Conservation (phyloP, 2,113 vertebrate genomes). For the Cyprinodon variegatus region DNA sequence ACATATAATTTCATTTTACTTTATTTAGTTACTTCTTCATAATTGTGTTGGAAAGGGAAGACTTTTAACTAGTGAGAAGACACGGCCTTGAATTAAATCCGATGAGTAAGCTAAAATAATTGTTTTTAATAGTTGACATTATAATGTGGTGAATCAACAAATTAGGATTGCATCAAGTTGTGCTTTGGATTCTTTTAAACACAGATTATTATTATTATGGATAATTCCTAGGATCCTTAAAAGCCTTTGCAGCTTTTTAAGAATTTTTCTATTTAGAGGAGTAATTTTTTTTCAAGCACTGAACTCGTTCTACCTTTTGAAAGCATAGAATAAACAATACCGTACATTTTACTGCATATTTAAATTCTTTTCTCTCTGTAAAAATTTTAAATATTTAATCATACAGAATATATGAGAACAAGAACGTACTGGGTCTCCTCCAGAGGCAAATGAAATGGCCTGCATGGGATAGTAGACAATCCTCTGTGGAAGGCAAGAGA, state of each 20-base stretch:
- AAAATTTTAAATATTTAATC: conserved; percentile 5
- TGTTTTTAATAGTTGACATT: not conserved
- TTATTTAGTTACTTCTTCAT: not conserved
- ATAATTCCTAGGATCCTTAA: no score
- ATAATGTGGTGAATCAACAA: not conserved
- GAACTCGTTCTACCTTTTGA: conserved; percentile 8
- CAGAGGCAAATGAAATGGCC: conserved; percentile 94
- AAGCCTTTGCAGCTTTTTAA: not conserved
- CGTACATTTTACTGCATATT: not conserved
- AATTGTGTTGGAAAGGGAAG: not conserved
- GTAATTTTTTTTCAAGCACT: not conserved
- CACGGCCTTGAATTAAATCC: not conserved
- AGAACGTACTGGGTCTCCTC: conserved; percentile 91
- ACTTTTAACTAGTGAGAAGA: not conserved
- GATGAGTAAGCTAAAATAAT: not conserved
- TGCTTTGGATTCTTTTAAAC: not conserved
- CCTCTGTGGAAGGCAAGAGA: conserved; percentile 80
- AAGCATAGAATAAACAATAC: conserved; percentile 10
- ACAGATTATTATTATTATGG: no score
- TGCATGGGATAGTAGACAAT: conserved; percentile 94
- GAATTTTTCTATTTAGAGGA: not conserved
- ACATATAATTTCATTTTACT: not conserved
- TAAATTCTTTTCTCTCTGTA: not conserved
- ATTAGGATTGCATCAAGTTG: not conserved
- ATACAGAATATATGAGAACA: conserved; percentile 22